Evolutionary conservation across 2,797 vertebrate genomes (phyloP).

Genomic region (Scolopax rusticola): DNA sequence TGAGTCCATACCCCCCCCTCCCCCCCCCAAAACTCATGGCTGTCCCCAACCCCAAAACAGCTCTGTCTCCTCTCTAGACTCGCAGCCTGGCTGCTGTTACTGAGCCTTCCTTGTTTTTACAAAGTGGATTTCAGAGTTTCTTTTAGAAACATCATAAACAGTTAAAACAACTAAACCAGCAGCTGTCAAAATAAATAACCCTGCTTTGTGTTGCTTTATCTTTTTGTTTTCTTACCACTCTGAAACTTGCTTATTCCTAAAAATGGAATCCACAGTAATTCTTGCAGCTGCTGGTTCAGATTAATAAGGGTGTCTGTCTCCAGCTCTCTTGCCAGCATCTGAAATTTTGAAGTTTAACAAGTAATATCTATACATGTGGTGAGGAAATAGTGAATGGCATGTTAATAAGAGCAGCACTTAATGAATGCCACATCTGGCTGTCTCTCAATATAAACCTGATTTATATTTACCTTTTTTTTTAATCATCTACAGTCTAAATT

Average conservation of each 20-base stretch:
- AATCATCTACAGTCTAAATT: neutral
- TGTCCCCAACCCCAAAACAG: neutral
- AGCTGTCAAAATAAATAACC: conserved; percentile 62
- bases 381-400: neutral
- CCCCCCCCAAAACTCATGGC: accelerated
- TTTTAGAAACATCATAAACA: neutral
- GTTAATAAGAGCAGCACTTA: neutral
- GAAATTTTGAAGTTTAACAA: neutral
- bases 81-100: accelerated
- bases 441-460: neutral
- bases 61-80: neutral
- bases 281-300: neutral
- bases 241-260: conserved; percentile 47
- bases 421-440: neutral
- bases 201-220: neutral
- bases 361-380: neutral
- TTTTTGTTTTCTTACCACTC: neutral
- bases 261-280: neutral
- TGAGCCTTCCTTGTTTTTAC: neutral
- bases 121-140: neutral
- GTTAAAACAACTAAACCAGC: neutral
- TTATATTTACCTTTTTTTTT: neutral
- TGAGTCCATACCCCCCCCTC: too few species aligned
- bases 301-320: neutral
- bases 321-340: neutral